A percentile compares a stretch with the other conserved stretches of the same genome.
Conservation (phyloP, 2,888 invertebrate genomes). For the Melikaiella ostensackeni region DNA sequence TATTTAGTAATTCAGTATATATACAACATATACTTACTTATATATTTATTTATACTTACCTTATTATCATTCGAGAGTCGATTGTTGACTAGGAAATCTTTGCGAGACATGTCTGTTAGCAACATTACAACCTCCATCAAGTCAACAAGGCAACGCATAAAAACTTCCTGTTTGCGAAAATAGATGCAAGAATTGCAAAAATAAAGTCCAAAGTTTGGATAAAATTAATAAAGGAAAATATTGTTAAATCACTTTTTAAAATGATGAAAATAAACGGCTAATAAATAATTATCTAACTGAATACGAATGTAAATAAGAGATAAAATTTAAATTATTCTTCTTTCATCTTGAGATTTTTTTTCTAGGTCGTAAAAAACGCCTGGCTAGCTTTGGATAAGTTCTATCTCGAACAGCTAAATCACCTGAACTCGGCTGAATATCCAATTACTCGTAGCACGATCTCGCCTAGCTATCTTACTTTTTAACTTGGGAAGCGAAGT, state of each 20-base stretch:
- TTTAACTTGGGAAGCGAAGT: background rate
- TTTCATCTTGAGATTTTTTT: background rate
- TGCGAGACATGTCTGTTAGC: background rate
- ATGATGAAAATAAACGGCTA: no score
- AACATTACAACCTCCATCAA: background rate
- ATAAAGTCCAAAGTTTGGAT: background rate
- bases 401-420: slow-evolving; percentile 25
- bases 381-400: background rate
- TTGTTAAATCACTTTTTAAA: background rate
- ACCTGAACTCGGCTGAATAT: slow-evolving; percentile 24
- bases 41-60: background rate
- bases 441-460: slow-evolving; percentile 33
- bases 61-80: background rate
- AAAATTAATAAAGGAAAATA: background rate
- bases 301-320: background rate
- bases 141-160: background rate
- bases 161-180: background rate
- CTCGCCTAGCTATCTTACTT: slow-evolving; percentile 22
- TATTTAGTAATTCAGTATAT: background rate
- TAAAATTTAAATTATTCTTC: background rate
- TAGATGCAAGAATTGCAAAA: background rate
- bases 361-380: background rate
- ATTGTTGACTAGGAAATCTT: background rate
- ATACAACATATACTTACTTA: background rate
- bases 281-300: no score